Base-by-base conservation (phyloP, 2,113 vertebrate genomes). In the Caranx melampygus region DNA sequence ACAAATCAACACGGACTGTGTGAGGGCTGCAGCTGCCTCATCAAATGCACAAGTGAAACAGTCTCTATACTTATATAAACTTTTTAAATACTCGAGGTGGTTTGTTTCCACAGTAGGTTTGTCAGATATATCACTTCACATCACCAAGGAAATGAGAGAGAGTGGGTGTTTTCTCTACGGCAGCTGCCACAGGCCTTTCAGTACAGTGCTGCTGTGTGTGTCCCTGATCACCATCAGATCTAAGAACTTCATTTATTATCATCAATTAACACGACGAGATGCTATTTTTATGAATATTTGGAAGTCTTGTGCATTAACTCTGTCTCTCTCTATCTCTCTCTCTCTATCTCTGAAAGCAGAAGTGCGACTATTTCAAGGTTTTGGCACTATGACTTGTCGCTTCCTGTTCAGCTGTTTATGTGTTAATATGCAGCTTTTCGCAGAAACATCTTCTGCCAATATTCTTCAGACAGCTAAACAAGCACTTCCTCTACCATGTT, bases 351-450 rank as follows among this genome's bases (percentile, higher is more conserved):
- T 87, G 57, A 88, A 91, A 91, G 90, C 88, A 93, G 91, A 94
- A 93, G 88, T 87, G 44, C 20, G 51, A 81, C 90, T 87, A 84
- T 91, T 93, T 93, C 82, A 90, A 88, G 85, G 85, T 82, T 91
- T 89, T 88, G 49, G 72, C 75, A 61, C 66, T 65, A 89, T 91
- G 90, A 87, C 87, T 78, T 85, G 85, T 87, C 79, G 90, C 86
- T 94, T 95, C 95, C 95, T 95, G 94, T 94, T 93, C 92, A 94
- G 90, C 92, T 93, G 90, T 81, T 86, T 67, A 85, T 86, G 83
- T 65, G 81, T 83, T 72, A 69, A 49, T 78, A 75, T 78, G 91
- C 84, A 87, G 72, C 71, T 86, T 87, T 57, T 88, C 89, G 49
- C 89, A 91, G 91, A 91, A 91, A 82, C 82, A 82, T 84, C 58